phyloP scores from a whole-genome alignment of 2,888 invertebrate species.

The Habroteleia sp. region DNA sequence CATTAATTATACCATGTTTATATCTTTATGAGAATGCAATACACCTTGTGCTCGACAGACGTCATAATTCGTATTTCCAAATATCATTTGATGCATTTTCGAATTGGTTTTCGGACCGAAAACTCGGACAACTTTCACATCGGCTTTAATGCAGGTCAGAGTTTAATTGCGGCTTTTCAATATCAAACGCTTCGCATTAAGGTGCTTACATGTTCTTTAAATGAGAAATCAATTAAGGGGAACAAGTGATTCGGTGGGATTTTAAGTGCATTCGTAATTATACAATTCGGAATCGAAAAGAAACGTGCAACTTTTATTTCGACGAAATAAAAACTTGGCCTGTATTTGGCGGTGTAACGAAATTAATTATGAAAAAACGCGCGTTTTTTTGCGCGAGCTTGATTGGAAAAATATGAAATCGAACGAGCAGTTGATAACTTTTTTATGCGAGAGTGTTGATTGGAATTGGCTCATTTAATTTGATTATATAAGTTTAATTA shows the following conservation, averaged over 20 bases:
- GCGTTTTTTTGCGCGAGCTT: not conserved
- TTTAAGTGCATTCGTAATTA: constrained; percentile 37
- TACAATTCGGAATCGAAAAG: constrained; percentile 28
- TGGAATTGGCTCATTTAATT: constrained; percentile 9
- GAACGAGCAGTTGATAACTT: constrained; percentile 14
- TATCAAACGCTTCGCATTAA: constrained; percentile 39
- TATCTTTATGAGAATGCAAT: too few species aligned
- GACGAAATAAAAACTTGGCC: constrained; percentile 7
- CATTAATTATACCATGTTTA: too few species aligned
- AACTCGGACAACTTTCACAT: constrained; percentile 48
- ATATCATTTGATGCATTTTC: not conserved
- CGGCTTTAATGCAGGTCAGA: constrained; percentile 55
- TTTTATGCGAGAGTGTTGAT: constrained; percentile 7
- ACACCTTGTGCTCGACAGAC: too few species aligned
- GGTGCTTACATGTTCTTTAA: constrained; percentile 25
- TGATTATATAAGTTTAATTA: constrained; percentile 37
- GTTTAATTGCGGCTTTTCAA: constrained; percentile 57
- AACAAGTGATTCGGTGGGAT: constrained; percentile 41
- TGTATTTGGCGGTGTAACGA: constrained; percentile 1
- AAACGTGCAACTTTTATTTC: constrained; percentile 21
- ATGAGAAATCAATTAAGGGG: constrained; percentile 51
- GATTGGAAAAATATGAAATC: constrained; percentile 40
- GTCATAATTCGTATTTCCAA: not conserved
- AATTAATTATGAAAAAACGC: constrained; percentile 38
- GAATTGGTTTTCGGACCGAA: not conserved